Base-by-base conservation (phyloP, 2,888 invertebrate species). In the Aphodius sticticus region DNA sequence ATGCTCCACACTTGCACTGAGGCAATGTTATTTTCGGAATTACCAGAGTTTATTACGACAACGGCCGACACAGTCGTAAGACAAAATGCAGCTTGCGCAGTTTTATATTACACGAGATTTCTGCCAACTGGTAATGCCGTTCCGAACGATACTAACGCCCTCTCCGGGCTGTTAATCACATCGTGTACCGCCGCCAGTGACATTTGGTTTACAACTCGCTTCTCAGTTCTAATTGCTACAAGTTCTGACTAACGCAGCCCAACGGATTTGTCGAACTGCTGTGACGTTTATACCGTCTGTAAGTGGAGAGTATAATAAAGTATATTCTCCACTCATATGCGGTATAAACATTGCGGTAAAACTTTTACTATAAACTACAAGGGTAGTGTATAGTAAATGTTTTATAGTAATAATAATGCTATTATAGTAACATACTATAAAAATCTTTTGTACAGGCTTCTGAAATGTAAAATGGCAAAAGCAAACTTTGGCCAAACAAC, bases 91-190 rank as follows among this genome's bases (percentile, higher is more conserved):
- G 53, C 53, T 53, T 53, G 53, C 12, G 12, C 53, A 53, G 53
- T 12, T 53, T 53, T 53, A 53, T 53, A 53, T 53, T 53, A 12
- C 53, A 9, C 9, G 53, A 53, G 53, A 53, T 53, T 53, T 53
- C 53, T 53, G 12, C 53, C 53, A 53, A 53, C 53, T 53, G 53
- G 53, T 53, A 53, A 53, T 53, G 53, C 53, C 53, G 53, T 53
- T 53, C 53, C 53, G 53, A 53, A 53, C 53, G 53, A 53, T 12
- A 53, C 53, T 53, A 53, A 53, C 53, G 53, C 53, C 53, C 53
- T 53, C 53, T 53, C 53, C 53, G 53, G 53, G 53, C 53, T 53
- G 53, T 53, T 53, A 53, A 53, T 53, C 53, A 53, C 53, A 53
- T 53, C 53, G 53, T 53, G 53, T 53, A 53, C 53, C 4, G 53